Evolutionary conservation across 2,888 invertebrate genomes (phyloP).

Genomic region (Spisula solida): DNA sequence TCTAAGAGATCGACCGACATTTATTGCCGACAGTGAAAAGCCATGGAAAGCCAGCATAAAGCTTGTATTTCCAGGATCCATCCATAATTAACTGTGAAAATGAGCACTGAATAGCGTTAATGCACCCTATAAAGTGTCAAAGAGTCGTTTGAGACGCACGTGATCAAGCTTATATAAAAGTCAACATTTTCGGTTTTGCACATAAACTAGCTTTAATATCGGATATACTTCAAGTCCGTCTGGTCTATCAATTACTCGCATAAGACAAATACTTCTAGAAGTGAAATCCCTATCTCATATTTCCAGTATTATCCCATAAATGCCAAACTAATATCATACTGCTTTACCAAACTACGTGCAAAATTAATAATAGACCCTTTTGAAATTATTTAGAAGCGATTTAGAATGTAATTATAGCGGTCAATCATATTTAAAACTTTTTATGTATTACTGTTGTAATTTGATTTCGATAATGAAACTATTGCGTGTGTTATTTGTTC

Average conservation of each 20-base stretch:
- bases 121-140: constrained; percentile 14
- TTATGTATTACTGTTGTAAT: background rate
- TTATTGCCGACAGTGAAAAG: constrained; percentile 8
- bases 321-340: background rate
- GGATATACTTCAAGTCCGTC: constrained; percentile 7
- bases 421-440: background rate
- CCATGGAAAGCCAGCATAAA: background rate
- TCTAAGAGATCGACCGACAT: background rate
- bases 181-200: background rate
- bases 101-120: constrained; percentile 5
- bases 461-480: background rate
- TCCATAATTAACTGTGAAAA: background rate
- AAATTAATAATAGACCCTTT: background rate
- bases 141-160: background rate
- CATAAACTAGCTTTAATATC: background rate
- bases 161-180: background rate
- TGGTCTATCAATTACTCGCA: background rate
- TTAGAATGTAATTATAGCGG: background rate
- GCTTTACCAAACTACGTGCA: background rate
- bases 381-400: background rate
- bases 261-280: background rate
- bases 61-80: background rate
- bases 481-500: no score
- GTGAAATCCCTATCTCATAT: background rate
- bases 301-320: background rate